Evolutionary conservation across 2,797 vertebrate species (phyloP).

Genomic region (Rhinatrema bivittatum): DNA sequence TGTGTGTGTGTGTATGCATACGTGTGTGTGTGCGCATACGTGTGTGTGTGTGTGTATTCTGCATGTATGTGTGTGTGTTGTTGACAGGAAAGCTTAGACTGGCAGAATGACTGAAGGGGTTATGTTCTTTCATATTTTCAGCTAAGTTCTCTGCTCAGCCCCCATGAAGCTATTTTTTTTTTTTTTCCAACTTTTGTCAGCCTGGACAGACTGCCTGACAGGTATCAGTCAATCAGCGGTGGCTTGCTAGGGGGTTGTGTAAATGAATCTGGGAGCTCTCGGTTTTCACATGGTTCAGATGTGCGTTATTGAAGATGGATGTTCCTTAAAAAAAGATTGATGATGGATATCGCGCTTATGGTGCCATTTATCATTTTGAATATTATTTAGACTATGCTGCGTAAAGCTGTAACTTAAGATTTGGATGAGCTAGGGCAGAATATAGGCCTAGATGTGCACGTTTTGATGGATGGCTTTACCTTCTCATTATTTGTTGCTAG

Average conservation of each 20-base stretch:
- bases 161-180: neutral
- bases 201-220: slow-evolving; percentile 58
- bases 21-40: slow-evolving; percentile 4
- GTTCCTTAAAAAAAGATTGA: slow-evolving; percentile 95
- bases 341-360: slow-evolving; percentile 92
- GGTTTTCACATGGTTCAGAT: slow-evolving; percentile 87
- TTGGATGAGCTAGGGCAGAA: slow-evolving; percentile 80
- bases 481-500: slow-evolving; percentile 82
- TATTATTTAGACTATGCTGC: slow-evolving; percentile 98
- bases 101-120: slow-evolving; percentile 25
- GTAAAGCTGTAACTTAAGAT: slow-evolving; percentile 98
- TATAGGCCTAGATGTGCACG: slow-evolving; percentile 71
- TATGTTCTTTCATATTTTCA: slow-evolving; percentile 1
- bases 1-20: slow-evolving; percentile 1
- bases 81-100: slow-evolving; percentile 19
- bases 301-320: slow-evolving; percentile 92
- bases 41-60: slow-evolving; percentile 1
- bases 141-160: slow-evolving; percentile 9
- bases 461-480: slow-evolving; percentile 84
- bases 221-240: slow-evolving; percentile 80
- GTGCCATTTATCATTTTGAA: slow-evolving; percentile 96
- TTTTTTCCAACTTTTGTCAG: neutral
- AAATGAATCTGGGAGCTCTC: slow-evolving; percentile 84
- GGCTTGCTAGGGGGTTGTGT: slow-evolving; percentile 70
- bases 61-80: slow-evolving; percentile 1